Evolutionary conservation across 2,888 invertebrate species (phyloP).

Genomic region (Parelbella ahira): DNA sequence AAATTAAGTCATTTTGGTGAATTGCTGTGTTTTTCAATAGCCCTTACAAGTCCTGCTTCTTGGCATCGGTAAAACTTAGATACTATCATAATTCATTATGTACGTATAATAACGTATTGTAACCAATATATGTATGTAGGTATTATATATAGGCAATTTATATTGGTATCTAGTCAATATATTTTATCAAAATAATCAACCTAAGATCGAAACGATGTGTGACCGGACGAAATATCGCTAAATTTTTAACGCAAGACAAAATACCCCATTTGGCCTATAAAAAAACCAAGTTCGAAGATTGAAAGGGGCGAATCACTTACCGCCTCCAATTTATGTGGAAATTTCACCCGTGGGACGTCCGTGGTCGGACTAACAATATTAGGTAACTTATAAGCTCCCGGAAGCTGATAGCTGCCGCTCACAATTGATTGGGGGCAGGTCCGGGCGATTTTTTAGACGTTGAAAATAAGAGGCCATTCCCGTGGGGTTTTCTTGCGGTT

Average conservation of each 20-base stretch:
- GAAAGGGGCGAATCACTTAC: slow-evolving; percentile 77
- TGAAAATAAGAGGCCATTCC: slow-evolving; percentile 16
- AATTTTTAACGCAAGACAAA: slow-evolving; percentile 46
- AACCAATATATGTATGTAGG: no score
- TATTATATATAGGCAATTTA: no score
- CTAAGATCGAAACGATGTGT: no score
- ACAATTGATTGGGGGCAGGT: slow-evolving; percentile 43
- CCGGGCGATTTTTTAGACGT: slow-evolving; percentile 32
- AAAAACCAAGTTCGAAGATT: slow-evolving; percentile 71
- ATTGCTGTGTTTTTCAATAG: no score
- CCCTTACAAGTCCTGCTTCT: no score
- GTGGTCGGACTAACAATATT: slow-evolving; percentile 78
- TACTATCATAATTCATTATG: no score
- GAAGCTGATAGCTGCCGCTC: slow-evolving; percentile 21
- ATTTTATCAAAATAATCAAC: no score
- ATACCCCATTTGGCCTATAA: slow-evolving; percentile 44
- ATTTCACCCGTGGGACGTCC: slow-evolving; percentile 71
- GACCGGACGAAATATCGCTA: slow-evolving; percentile 37
- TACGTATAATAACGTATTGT: no score
- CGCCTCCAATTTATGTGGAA: slow-evolving; percentile 71
- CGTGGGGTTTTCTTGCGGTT: slow-evolving; percentile 13
- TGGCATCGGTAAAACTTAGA: no score
- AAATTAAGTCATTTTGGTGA: no score
- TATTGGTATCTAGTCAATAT: no score
- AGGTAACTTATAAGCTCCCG: slow-evolving; percentile 66